phyloP scores from a whole-genome alignment of 2,113 vertebrate genomes.

The Nothoprocta perdicaria region DNA sequence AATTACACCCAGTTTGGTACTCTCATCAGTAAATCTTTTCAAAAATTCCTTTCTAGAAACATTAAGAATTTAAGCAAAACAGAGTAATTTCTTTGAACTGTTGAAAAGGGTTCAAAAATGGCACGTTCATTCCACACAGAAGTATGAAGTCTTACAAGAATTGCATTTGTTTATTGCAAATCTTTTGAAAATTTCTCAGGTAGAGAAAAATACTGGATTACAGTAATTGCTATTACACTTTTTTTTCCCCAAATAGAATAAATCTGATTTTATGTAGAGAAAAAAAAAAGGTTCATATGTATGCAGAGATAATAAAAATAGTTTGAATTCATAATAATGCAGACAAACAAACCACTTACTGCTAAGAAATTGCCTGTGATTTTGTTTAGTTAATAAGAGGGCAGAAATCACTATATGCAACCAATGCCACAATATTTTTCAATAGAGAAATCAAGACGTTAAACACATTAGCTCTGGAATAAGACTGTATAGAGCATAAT shows the following conservation, averaged over 20 bases:
- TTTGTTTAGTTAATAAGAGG: conserved; percentile 38
- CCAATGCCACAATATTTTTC: not conserved
- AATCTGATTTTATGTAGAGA: not conserved
- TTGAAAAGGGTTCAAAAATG: not conserved
- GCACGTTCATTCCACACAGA: not conserved
- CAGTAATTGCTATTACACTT: not conserved
- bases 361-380: conserved; percentile 1
- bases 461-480: not conserved
- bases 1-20: not conserved
- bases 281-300: not conserved
- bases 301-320: conserved; percentile 9
- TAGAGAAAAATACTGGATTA: not conserved
- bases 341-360: conserved; percentile 47
- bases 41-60: not conserved
- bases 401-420: conserved; percentile 14
- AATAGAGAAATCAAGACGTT: conserved; percentile 6
- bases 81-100: not conserved
- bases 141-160: not conserved
- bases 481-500: conserved; percentile 12
- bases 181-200: not conserved
- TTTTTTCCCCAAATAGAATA: not conserved
- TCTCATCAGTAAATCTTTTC: not conserved
- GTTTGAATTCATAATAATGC: conserved; percentile 17
- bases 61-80: not conserved
- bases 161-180: conserved; percentile 9